These are phyloP conservation scores for Typhlomys cinereus DNA, from an alignment of 2,113 vertebrate species.

Conservation along the genomic window DNA sequence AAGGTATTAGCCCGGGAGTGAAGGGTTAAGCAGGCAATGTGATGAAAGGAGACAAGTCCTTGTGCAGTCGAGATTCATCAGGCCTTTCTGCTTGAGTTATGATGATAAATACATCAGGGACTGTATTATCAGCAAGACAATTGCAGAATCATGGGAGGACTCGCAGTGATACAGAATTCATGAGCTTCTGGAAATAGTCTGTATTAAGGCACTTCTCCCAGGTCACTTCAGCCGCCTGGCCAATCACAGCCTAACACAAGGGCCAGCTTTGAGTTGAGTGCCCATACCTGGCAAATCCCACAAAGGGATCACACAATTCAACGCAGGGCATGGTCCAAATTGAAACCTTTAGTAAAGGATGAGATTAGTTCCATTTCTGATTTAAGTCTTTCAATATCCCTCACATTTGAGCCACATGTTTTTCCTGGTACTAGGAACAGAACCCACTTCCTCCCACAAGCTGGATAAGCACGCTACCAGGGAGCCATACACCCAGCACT, in stretches of 20 bases:
- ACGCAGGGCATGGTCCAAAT: background rate
- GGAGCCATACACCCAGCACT: background rate
- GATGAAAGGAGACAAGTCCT: conserved; percentile 79
- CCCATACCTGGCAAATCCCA: background rate
- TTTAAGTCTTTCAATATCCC: background rate
- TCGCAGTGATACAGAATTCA: conserved; percentile 85
- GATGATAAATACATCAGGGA: conserved; percentile 84
- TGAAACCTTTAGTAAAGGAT: background rate
- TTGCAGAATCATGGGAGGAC: conserved; percentile 83
- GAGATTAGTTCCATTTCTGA: background rate
- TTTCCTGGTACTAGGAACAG: background rate
- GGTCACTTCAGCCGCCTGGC: conserved; percentile 80
- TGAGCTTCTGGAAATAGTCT: conserved; percentile 82
- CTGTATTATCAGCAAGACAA: conserved; percentile 85
- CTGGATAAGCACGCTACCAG: background rate
- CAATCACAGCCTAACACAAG: conserved; percentile 81
- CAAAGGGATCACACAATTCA: background rate
- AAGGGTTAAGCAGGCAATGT: conserved; percentile 77
- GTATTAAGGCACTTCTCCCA: conserved; percentile 82
- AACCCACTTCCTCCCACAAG: background rate
- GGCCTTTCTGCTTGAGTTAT: conserved; percentile 80
- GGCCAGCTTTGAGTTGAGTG: conserved; percentile 66
- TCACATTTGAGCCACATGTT: background rate
- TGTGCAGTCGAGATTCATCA: conserved; percentile 80
- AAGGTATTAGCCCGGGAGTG: background rate